Evolutionary conservation across 2,113 vertebrate genomes (phyloP), one percentile per base, ranked within the genome.

Genomic region (Isichthys henryi): DNA sequence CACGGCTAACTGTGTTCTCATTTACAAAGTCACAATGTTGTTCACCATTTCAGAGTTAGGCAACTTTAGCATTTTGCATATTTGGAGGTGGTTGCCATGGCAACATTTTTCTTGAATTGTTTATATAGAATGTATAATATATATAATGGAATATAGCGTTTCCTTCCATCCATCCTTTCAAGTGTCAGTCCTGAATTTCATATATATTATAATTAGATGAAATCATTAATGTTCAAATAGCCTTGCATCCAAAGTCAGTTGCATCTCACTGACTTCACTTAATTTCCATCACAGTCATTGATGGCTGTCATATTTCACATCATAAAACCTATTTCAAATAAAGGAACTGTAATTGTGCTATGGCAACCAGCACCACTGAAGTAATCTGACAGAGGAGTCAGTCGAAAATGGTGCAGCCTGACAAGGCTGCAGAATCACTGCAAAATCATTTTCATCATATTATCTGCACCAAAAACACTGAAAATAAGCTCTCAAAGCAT

Each of bases 51-150:
- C 46, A 31, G 48, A 86, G 13, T 86, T 48, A 85, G 21, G 19
- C 19, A 23, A 13, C 19, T 49, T 49, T 10, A 49, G 7, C 13
- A 49, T 85, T 50, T 50, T 85, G 83, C 43, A 85, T 46, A 85
- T 50, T 86, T 86, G 83, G 83, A 86, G 23, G 83, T n/a, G 9
- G 83, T 85, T 85, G 83, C 83, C 46, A 85, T 85, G 83, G 48
- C 21, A 85, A 85, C 83, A 27, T 50, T 50, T 48, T 86, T 50
- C 48, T 86, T 86, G 83, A 50, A 27, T 50, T 86, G 83, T 80
- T 77, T 80, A 80, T 80, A 77, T 77, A 77, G 8, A 77, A 66
- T 66, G n/a, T 31, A 62, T 62, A 27, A 62, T 62, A 27, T 62
- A 66, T 66, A 66, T 27, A 70, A 70, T 31, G n/a, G 9, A 31